Evolutionary conservation across 1,140 invertebrate genomes (phyloP).

Genomic region (Delia radicum): DNA sequence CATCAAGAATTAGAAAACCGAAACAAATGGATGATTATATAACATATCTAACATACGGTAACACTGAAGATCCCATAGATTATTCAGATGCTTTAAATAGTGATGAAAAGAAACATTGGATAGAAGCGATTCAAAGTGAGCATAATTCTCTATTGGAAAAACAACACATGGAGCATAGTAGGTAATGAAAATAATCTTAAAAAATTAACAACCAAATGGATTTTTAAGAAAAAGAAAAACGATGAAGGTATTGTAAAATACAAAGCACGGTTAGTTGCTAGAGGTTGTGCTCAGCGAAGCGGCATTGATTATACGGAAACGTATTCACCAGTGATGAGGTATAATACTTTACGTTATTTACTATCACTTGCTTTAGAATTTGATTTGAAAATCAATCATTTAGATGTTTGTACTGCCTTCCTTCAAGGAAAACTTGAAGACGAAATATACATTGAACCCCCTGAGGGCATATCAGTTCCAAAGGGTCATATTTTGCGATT

Average conservation of each 20-base stretch:
- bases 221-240: background rate
- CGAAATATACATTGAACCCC: conserved; percentile 51
- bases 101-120: no score
- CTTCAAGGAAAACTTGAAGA: no score
- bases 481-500: conserved; percentile 42
- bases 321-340: conserved; percentile 33
- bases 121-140: no score
- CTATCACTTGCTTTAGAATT: conserved; percentile 35
- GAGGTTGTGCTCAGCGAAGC: conserved; percentile 49
- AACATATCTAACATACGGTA: no score
- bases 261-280: conserved; percentile 52
- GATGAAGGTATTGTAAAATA: background rate
- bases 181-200: no score
- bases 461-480: conserved; percentile 31
- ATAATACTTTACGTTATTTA: conserved; percentile 37
- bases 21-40: no score
- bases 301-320: conserved; percentile 43
- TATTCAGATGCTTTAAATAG: no score
- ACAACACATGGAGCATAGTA: no score
- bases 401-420: no score
- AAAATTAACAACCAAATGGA: background rate
- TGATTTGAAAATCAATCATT: conserved; percentile 34
- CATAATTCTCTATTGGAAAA: no score
- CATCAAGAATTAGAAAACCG: no score
- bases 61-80: no score